Conservation (phyloP, 2,888 invertebrate species). For the Psylliodes chrysocephalus region DNA sequence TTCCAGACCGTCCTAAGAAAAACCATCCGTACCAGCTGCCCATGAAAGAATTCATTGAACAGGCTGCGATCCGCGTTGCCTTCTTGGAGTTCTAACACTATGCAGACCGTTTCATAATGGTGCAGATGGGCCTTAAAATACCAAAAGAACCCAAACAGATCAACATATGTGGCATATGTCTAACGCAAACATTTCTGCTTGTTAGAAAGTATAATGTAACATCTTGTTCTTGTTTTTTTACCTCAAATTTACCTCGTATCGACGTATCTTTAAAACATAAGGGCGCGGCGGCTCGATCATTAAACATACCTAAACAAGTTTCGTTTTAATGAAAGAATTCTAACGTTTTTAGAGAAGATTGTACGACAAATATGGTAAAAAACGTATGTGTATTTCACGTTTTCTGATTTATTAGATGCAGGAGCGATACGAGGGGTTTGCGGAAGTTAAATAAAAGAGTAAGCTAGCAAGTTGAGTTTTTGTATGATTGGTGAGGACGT, state of each 20-base stretch:
- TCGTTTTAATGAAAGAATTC: neutral
- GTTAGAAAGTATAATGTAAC: constrained; percentile 34
- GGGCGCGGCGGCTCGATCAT: neutral
- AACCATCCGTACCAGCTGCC: constrained; percentile 39
- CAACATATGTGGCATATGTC: constrained; percentile 37
- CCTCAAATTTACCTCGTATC: neutral
- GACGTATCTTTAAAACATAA: neutral
- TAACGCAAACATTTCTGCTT: constrained; percentile 32
- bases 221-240: constrained; percentile 9
- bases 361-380: constrained; percentile 2
- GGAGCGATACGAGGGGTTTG: too few species aligned
- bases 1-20: constrained; percentile 43
- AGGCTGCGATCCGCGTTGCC: constrained; percentile 35
- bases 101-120: constrained; percentile 49
- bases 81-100: constrained; percentile 52
- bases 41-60: constrained; percentile 55
- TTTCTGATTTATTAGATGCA: too few species aligned
- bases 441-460: too few species aligned
- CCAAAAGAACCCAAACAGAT: constrained; percentile 47
- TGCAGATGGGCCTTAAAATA: constrained; percentile 49
- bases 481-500: too few species aligned
- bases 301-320: neutral
- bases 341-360: constrained; percentile 3
- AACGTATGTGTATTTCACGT: too few species aligned
- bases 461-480: too few species aligned